A percentile compares a stretch with the other conserved stretches of the same genome.
Conservation (phyloP, 2,797 vertebrate genomes). For the Todus mexicanus region DNA sequence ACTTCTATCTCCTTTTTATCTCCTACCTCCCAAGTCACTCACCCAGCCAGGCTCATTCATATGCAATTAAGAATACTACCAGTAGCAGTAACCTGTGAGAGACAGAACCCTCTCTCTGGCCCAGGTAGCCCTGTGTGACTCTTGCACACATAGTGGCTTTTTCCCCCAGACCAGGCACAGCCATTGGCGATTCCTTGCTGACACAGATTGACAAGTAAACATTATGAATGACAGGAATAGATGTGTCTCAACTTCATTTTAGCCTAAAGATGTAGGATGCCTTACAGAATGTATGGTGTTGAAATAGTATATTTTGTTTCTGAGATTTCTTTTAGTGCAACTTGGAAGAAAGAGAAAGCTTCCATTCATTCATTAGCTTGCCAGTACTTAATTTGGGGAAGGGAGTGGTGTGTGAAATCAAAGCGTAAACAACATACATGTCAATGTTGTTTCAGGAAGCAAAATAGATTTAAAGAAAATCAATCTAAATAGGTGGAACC, state of each 20-base stretch:
- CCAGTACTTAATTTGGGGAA: neutral
- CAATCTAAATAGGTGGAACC: neutral
- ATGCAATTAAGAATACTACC: neutral
- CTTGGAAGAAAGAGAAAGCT: neutral
- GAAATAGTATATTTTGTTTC: neutral
- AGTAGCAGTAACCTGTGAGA: neutral
- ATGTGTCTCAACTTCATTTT: neutral
- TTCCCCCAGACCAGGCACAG: neutral
- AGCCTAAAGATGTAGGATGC: neutral
- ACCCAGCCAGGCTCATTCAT: neutral
- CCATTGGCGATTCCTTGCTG: neutral
- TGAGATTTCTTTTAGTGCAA: neutral
- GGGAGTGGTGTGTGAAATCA: neutral
- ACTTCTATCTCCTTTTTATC: neutral
- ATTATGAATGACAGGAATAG: neutral
- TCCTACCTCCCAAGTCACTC: neutral
- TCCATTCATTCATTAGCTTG: neutral
- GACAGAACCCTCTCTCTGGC: neutral
- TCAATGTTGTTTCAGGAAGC: neutral
- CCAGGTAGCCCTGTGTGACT: neutral
- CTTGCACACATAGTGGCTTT: neutral
- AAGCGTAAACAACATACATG: neutral
- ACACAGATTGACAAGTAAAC: neutral
- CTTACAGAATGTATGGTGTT: neutral
- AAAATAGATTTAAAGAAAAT: neutral